Percentiles rank a stretch among this genome's conserved stretches.
Conservation (phyloP, 2,797 vertebrate species). For the Cynodonichthys magdalenae region DNA sequence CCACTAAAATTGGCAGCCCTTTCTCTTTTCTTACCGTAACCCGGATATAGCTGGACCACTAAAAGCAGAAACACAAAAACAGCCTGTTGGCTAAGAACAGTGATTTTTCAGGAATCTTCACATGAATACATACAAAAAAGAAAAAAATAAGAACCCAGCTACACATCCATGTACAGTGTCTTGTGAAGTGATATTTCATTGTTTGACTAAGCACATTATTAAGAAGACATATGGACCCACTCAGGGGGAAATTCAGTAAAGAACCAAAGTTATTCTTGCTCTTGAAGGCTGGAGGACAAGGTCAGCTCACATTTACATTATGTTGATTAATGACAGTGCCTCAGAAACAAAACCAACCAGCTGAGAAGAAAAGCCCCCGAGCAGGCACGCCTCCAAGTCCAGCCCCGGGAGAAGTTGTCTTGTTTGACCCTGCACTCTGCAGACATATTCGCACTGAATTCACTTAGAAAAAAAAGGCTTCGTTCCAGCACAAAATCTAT, state of each 20-base stretch:
- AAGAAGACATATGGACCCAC: slow-evolving; percentile 37
- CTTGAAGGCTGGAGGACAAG: slow-evolving; percentile 32
- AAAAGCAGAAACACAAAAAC: slow-evolving; percentile 9
- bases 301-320: slow-evolving; percentile 35
- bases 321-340: slow-evolving; percentile 30
- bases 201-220: slow-evolving; percentile 39
- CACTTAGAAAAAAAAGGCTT: not conserved
- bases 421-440: slow-evolving; percentile 16
- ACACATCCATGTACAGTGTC: no score
- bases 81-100: no score
- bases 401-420: slow-evolving; percentile 11
- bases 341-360: slow-evolving; percentile 21
- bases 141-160: no score
- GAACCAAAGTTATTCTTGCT: slow-evolving; percentile 47
- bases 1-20: slow-evolving; percentile 93
- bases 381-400: not conserved
- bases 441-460: slow-evolving; percentile 6
- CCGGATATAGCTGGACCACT: slow-evolving; percentile 98
- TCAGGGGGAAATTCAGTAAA: slow-evolving; percentile 10
- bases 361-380: slow-evolving; percentile 15
- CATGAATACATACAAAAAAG: no score
- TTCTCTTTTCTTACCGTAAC: slow-evolving; percentile 96
- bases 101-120: no score
- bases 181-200: slow-evolving; percentile 6
- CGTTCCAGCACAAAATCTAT: slow-evolving; percentile 10